phyloP scores from a whole-genome alignment of 2,888 invertebrate genomes.

The Pyrrhosoma nymphula region DNA sequence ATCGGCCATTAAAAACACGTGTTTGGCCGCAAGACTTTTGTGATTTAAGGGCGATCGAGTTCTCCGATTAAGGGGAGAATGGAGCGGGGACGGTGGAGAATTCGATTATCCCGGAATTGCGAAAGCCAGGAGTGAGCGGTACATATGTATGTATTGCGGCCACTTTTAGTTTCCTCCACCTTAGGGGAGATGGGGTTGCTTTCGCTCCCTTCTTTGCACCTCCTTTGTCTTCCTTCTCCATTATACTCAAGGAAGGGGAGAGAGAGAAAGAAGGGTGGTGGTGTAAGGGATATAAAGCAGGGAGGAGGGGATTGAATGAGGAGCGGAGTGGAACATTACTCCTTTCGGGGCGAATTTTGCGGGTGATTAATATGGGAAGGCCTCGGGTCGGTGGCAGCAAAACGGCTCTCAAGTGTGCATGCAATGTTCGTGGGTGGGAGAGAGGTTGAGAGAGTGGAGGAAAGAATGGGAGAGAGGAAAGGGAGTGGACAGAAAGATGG shows the following conservation, averaged over 20 bases:
- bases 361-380: constrained; percentile 45
- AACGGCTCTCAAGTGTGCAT: constrained; percentile 40
- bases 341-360: constrained; percentile 1
- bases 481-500: not conserved
- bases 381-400: not conserved
- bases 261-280: not conserved
- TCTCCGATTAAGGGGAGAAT: not conserved
- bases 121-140: not conserved
- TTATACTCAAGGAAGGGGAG: not conserved
- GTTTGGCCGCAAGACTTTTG: not conserved
- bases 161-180: not conserved
- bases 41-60: constrained; percentile 28
- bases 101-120: constrained; percentile 46
- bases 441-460: not conserved
- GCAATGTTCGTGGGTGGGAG: not conserved
- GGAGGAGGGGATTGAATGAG: not conserved
- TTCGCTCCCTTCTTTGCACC: not conserved
- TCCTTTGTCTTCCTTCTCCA: not conserved
- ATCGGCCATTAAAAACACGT: not conserved
- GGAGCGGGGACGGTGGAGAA: not conserved
- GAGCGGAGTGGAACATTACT: not conserved
- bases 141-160: not conserved
- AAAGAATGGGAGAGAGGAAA: not conserved
- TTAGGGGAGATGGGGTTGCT: not conserved
- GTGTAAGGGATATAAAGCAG: not conserved